Evolutionary conservation across 2,888 invertebrate species (phyloP).

Genomic region (Eucriotettix oculatus): DNA sequence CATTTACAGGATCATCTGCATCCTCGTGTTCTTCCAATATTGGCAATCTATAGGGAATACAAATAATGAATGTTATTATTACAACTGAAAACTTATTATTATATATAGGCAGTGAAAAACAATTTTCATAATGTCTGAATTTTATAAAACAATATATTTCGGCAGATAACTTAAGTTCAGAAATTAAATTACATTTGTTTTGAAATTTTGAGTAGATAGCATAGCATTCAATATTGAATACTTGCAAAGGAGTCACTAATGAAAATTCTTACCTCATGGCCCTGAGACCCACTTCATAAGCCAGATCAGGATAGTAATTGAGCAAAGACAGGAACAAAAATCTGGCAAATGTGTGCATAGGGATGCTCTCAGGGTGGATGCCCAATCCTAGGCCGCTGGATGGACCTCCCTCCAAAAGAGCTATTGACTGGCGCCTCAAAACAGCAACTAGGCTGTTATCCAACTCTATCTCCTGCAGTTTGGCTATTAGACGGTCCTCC

Average conservation of each 20-base stretch:
- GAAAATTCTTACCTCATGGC: slow-evolving; percentile 42
- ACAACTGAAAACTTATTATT: too few species aligned
- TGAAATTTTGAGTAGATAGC: background rate
- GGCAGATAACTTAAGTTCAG: background rate
- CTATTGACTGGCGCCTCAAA: slow-evolving; percentile 46
- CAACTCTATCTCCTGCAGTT: slow-evolving; percentile 58
- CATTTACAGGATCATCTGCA: slow-evolving; percentile 37
- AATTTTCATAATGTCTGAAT: too few species aligned
- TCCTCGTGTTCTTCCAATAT: slow-evolving; percentile 58
- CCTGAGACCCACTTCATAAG: slow-evolving; percentile 59
- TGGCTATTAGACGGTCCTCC: slow-evolving; percentile 60
- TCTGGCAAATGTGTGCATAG: slow-evolving; percentile 70
- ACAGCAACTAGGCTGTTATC: slow-evolving; percentile 54
- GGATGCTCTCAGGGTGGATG: slow-evolving; percentile 64
- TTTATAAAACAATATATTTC: background rate
- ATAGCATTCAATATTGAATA: background rate
- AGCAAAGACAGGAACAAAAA: slow-evolving; percentile 63
- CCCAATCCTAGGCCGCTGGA: slow-evolving; percentile 57
- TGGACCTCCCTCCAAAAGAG: slow-evolving; percentile 59
- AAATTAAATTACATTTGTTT: slow-evolving; percentile 1
- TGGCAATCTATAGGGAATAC: slow-evolving; percentile 30
- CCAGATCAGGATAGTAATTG: slow-evolving; percentile 57
- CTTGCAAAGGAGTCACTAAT: background rate
- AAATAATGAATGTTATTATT: too few species aligned
- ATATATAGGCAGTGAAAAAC: too few species aligned